Evolutionary conservation across 2,888 invertebrate species (phyloP).

Genomic region (Ochropacha duplaris): DNA sequence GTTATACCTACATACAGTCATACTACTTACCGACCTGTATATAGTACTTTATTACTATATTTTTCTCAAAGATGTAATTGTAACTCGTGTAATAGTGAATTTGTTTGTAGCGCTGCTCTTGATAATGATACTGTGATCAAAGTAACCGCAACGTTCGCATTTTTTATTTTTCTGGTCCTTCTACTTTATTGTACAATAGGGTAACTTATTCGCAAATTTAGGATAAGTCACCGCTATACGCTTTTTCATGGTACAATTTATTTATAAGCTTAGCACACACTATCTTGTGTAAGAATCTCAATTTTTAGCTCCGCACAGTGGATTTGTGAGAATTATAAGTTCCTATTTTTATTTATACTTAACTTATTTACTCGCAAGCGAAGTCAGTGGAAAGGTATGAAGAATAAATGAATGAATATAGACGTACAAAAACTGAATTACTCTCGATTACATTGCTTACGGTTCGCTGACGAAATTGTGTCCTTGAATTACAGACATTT

Average conservation of each 20-base stretch:
- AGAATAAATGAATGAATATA: not conserved
- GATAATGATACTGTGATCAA: too few species aligned
- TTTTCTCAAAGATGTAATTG: too few species aligned
- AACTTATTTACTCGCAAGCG: not conserved
- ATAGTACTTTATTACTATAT: too few species aligned
- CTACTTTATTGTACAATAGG: slow-evolving; percentile 13
- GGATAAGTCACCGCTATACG: slow-evolving; percentile 56
- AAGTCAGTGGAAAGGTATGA: not conserved
- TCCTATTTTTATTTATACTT: slow-evolving; percentile 10
- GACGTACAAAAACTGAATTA: not conserved
- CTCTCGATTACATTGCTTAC: not conserved
- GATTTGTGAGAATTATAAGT: slow-evolving; percentile 22
- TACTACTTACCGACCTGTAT: too few species aligned
- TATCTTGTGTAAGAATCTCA: not conserved
- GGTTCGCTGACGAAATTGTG: not conserved
- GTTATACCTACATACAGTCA: too few species aligned
- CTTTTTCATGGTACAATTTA: slow-evolving; percentile 62
- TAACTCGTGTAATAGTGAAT: too few species aligned
- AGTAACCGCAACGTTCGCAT: too few species aligned
- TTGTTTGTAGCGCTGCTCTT: too few species aligned
- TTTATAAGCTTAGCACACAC: slow-evolving; percentile 46
- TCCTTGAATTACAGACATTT: not conserved
- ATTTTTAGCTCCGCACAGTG: slow-evolving; percentile 38
- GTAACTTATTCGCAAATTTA: slow-evolving; percentile 22
- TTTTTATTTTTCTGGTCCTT: slow-evolving; percentile 6